Evolutionary conservation across 2,113 vertebrate genomes (phyloP), one percentile per base, ranked within the genome.

Genomic region (Saccopteryx leptura): DNA sequence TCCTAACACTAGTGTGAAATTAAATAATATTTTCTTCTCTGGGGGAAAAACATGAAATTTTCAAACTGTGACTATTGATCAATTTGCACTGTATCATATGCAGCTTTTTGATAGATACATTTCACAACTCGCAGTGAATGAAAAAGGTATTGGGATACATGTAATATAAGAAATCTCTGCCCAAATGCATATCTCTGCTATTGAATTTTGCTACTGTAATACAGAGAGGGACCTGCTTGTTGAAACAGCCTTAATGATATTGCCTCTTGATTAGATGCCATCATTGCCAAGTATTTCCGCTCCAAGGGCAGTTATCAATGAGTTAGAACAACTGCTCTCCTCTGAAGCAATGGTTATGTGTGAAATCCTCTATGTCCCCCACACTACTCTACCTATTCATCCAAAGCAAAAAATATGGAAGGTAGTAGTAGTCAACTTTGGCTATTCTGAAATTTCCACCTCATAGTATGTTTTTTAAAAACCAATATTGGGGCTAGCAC

Each of bases 1-100:
- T 90, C 7, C 48, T 72, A 81, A 84, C 60, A 58, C 56, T 92
- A 72, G 39, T 93, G 31, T 84, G 18, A 92, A 89, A 87, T 92
- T 63, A 95, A 93, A 92, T 88, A n/a, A 82, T 14, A 66, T 88
- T 86, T 83, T 69, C 18, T 91, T 52, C 69, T 82, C 84, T 83
- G 13, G 74, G 18, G 12, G 61, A 48, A 63, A 78, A 86, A 50
- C 13, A 65, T 4, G 46, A 83, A 72, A 71, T 84, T 93, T 88
- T 93, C 81, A 76, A 82, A 33, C 15, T 54, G 8, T 39, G 46
- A n/a, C 71, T n/a, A 24, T 0, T 65, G 65, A 66, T 75, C 10
- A 83, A 76, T 68, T 82, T 85, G 54, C 1, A 72, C 21, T 4
- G 2, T 24, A 31, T 28, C 39, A 9, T 46, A 21, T 82, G 31